Base-by-base conservation (phyloP, 2,113 vertebrate species). In the Pardalotus punctatus region DNA sequence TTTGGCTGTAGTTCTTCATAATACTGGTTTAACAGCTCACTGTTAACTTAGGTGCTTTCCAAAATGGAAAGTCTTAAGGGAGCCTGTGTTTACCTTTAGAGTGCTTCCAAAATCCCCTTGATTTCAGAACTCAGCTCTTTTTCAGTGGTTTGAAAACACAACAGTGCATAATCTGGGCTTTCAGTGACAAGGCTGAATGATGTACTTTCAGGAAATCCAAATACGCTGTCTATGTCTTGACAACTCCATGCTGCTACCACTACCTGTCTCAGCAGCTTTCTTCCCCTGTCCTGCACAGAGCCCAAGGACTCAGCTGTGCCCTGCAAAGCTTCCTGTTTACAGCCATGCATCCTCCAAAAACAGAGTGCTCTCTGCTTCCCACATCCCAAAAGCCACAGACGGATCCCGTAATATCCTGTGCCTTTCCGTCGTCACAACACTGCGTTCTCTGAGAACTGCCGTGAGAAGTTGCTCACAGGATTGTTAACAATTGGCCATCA, bases 301-400 rank as follows among this genome's bases (percentile, higher is more conserved):
- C 66, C 78, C 56, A 77, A 88, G 70, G 88, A 89, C 56, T 92
- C 81, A 85, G 88, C 88, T 84, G 58, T 82, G 93, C 93, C 92
- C 85, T 95, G 76, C 72, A 67, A 60, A 56, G 87, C 94, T 98
- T 99, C 98, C 98, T 98, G 98, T 98, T 98, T 98, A 98, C 95
- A 77, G 54, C 58, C 10, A 5, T 19, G 81, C 86, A 96, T 96
- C 96, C 97, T 96, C 93, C 3, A 1, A 96, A 97, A 94, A 60
- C 90, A 93, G 88, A 83, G 80, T 2, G 24, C 25, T 7, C 45
- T 92, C 94, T 78, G 69, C 95, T 98, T 98, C 97, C 97, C 98
- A 98, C 98, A 97, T 95, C 96, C 93, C 97, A 81, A 95, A 87
- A 91, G 94, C 93, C 87, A 80, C 85, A 89, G 81, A 93, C 50